These are phyloP conservation scores for Arnoldichthys spilopterus DNA, from an alignment of 2,797 vertebrate species.

Conservation along the genomic window DNA sequence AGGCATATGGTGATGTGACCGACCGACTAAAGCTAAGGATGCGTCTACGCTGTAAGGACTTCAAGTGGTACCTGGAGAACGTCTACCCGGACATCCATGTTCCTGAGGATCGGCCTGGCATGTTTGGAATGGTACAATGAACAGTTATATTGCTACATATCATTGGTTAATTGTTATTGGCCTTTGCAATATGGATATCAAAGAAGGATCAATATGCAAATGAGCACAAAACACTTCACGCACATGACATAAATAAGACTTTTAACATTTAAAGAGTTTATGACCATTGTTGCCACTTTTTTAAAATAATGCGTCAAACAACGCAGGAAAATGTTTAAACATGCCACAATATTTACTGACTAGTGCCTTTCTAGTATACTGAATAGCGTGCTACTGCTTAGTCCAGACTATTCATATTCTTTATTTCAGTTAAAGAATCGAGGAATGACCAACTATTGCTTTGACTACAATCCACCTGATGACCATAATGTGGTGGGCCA, in stretches of 20 bases:
- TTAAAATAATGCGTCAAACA: too few species aligned
- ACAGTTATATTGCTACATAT: background rate
- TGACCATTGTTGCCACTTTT: too few species aligned
- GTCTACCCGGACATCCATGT: slow-evolving; percentile 91
- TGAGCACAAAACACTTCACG: background rate
- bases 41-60: slow-evolving; percentile 88
- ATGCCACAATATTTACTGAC: too few species aligned
- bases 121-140: slow-evolving; percentile 93
- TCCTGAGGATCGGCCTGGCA: slow-evolving; percentile 89
- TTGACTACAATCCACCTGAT: slow-evolving; percentile 92
- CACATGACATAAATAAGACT: background rate
- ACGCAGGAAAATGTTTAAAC: too few species aligned
- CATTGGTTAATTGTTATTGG: background rate
- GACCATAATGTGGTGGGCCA: slow-evolving; percentile 82
- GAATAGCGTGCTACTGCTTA: background rate
- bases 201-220: background rate
- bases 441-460: slow-evolving; percentile 86
- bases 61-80: slow-evolving; percentile 93
- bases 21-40: slow-evolving; percentile 83
- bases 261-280: too few species aligned
- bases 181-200: background rate
- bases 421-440: slow-evolving; percentile 84
- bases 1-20: slow-evolving; percentile 92
- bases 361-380: background rate
- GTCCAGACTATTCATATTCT: background rate